Conservation (phyloP, 2,888 invertebrate species). For the Ferdinandea cuprea region DNA sequence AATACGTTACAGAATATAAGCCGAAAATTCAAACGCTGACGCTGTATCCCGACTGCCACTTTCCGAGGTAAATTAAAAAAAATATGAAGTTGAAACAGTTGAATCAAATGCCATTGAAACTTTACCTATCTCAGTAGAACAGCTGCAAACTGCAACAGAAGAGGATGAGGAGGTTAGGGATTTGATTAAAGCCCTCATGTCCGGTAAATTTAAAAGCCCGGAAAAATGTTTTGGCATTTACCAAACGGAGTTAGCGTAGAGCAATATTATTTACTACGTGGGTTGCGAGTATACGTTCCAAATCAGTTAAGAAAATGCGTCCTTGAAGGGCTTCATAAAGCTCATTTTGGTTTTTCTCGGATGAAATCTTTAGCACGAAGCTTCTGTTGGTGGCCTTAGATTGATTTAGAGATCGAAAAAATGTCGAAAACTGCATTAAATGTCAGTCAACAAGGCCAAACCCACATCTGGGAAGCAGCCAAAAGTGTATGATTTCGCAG, state of each 20-base stretch:
- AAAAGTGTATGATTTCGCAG: constrained; percentile 73
- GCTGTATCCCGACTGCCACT: constrained; percentile 46
- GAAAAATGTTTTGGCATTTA: constrained; percentile 22
- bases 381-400: constrained; percentile 74
- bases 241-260: constrained; percentile 41
- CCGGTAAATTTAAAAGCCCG: constrained; percentile 2
- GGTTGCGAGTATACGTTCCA: constrained; percentile 45
- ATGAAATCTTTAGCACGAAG: constrained; percentile 59
- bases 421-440: constrained; percentile 22
- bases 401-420: constrained; percentile 74
- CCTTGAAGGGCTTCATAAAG: constrained; percentile 48
- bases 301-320: constrained; percentile 9
- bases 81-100: constrained; percentile 44
- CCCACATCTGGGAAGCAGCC: constrained; percentile 60
- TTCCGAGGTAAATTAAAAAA: not conserved
- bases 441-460: constrained; percentile 36
- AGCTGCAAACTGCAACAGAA: constrained; percentile 24
- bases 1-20: constrained; percentile 10
- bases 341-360: constrained; percentile 49
- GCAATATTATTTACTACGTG: constrained; percentile 35
- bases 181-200: not conserved
- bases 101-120: constrained; percentile 35
- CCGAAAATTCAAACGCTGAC: constrained; percentile 45
- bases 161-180: not conserved
- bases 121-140: constrained; percentile 24